Evolutionary conservation across 2,888 invertebrate species (phyloP), one percentile per base, ranked within the genome.

Genomic region (Chrysolina americana): DNA sequence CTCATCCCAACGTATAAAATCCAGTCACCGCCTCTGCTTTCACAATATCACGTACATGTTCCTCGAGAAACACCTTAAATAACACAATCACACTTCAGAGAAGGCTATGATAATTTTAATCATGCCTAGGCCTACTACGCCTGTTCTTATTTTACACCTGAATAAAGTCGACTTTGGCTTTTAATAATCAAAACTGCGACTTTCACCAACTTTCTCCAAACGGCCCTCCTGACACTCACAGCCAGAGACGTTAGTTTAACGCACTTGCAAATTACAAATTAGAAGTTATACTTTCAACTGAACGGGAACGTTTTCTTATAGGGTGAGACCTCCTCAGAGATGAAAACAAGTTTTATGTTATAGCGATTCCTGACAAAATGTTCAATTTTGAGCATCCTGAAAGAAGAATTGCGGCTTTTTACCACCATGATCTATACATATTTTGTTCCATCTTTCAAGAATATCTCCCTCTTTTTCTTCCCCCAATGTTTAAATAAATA

Each of bases 191-290:
- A 86, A 86, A 86, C 84, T 84, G 85, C 82, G 85, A 86, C 86
- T 86, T 86, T 86, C 86, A 81, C 83, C 84, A 86, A 86, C 83
- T 86, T 86, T 85, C 84, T 80, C 85, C 81, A 85, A 86, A 86
- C 85, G 85, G 85, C 86, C 83, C 86, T 86, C 87, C 82, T 84
- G 86, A 84, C 83, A 85, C 83, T 84, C 83, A 83, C 83, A 83
- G 82, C 83, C 84, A 83, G 84, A 85, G 85, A 85, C 85, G 84
- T 85, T 85, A 85, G 84, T 85, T 86, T 77, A 86, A 86, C 86
- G 87, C 86, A 87, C 86, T 85, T 83, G 85, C 84, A 86, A 86
- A 86, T 86, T 86, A 86, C 86, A 86, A 87, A 86, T 86, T 86
- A 87, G 86, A 86, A 86, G 86, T 87, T 87, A 86, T 86, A 87